Base-by-base conservation (phyloP, 1,140 invertebrate species). In the Camponotus vicinus region DNA sequence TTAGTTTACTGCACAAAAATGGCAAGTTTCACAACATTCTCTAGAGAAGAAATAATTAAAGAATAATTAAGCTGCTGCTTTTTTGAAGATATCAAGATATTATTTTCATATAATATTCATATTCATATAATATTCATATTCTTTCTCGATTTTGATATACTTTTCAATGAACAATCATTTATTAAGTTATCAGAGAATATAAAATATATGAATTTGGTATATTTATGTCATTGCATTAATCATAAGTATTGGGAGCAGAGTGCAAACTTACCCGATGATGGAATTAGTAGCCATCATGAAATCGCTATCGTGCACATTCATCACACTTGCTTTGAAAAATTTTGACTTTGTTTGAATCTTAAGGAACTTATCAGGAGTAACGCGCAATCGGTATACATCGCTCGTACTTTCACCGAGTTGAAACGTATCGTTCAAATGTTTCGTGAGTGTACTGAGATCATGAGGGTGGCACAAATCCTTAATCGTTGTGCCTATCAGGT, bases 251-350 rank as follows among this genome's bases (percentile, higher is more conserved):
- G 5, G 45, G 6, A 37, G 40, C 11, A 71, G 15, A n/a, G 21
- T 42, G 57, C 11, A 59, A 78, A 95, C 95, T 96, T 96, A 96
- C 96, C 95, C 95, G 86, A 98, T 95, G 96, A 99, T 97, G 69
- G 98, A 98, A 95, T 98, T 98, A 64, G 98, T 98, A 66, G 98
- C 98, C 97, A 99, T 98, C 85, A 99, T 98, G 94, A 98, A 98
- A 92, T 98, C 98, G 75, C 96, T 96, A 86, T 98, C 97, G 64
- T 92, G 90, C 86, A 96, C 96, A 77, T 96, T 96, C 85, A 96
- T 96, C 63, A 96, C 96, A 93, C 97, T 97, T 42, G 96, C 96
- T 91, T 97, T 97, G 93, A 98, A 98, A 85, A 98, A 95, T 95
- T 97, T 98, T 90, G 98, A 98, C 94, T 98, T 98, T 55, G 98